Evolutionary conservation across 2,113 vertebrate genomes (phyloP).

Genomic region (Daboia siamensis): DNA sequence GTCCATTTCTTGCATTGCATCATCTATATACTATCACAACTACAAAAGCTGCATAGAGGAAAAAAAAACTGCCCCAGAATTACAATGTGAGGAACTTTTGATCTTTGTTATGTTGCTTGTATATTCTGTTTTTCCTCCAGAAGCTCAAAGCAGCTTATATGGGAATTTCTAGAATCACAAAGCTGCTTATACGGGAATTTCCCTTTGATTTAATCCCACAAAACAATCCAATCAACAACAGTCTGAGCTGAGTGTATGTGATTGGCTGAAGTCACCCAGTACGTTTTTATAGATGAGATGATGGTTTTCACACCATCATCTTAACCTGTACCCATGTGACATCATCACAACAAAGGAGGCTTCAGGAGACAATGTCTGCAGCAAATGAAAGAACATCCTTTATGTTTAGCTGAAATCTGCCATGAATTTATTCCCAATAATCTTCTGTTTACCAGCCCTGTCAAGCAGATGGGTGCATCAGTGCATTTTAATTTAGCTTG

Average conservation of each 20-base stretch:
- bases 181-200: background rate
- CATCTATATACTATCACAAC: background rate
- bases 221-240: background rate
- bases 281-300: background rate
- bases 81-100: background rate
- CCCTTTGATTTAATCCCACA: background rate
- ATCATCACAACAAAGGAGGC: background rate
- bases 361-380: background rate
- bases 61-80: background rate
- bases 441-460: background rate
- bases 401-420: background rate
- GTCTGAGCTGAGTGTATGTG: background rate
- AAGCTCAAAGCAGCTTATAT: background rate
- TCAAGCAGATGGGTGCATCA: background rate
- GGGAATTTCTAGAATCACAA: background rate
- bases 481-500: background rate
- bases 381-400: conserved; percentile 5
- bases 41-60: background rate
- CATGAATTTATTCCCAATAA: background rate
- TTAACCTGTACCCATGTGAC: background rate
- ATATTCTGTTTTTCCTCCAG: background rate
- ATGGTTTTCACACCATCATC: background rate
- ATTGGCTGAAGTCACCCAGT: background rate
- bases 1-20: background rate
- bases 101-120: background rate